Base-by-base conservation (phyloP, 1,140 invertebrate genomes). In the Acromyrmex heyeri region DNA sequence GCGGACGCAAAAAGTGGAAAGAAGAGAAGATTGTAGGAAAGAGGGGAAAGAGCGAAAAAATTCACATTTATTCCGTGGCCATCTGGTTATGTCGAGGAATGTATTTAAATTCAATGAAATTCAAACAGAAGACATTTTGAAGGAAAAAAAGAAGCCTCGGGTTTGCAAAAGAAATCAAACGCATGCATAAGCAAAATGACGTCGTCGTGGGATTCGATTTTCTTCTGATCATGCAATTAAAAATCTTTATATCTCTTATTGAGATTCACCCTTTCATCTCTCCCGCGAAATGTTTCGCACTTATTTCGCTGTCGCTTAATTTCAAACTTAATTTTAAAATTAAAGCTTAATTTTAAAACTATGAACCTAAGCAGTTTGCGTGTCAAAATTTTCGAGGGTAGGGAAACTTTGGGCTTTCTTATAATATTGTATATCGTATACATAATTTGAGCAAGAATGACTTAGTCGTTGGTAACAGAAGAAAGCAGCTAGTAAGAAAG, bases 31-130 rank as follows among this genome's bases (percentile, higher is more conserved):
- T 18, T 24, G 4, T 44, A 24, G 5, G 8, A 6, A 27, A 16
- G 10, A n/a, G 18, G 18, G 14, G 21, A 14, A 4, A n/a, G 21
- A 30, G 21, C 34, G 65, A 82, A 82, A 83, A 83, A 83, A 83
- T 73, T 83, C 38, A 55, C 34, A 85, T 78, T 85, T 10, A 78
- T 85, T 79, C 61, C 16, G 48, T 18, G 48, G 53, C 73, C 72
- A 38, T 78, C 34, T n/a, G 48, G 61, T 75, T 77, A 50, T n/a
- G 44, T 65, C 72, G 82, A 14, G 61, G 14, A 62, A 64, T 85
- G 50, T 85, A 85, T 85, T 85, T 55, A 79, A 85, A 85, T 85
- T 85, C 50, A 79, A 77, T 78, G 69, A 50, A 73, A 75, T 83
- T 83, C n/a, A 62, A 73, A 83, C 38, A 73, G 69, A 73, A 83